Conservation (phyloP, 2,888 invertebrate genomes). For the Phytoseiulus persimilis region DNA sequence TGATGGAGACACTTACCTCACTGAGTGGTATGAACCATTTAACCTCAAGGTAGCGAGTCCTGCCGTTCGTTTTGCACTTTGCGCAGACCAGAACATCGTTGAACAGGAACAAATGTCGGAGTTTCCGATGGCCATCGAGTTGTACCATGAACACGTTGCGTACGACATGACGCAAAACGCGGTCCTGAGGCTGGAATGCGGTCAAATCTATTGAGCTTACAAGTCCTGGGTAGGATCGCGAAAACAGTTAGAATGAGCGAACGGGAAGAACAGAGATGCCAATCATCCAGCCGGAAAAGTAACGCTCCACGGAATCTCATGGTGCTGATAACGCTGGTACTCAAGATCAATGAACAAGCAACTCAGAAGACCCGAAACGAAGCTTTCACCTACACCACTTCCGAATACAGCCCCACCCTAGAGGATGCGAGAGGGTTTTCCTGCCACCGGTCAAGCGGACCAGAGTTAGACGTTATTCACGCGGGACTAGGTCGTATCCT, state of each 20-base stretch:
- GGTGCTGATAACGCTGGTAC: no score
- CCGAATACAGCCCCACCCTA: neutral
- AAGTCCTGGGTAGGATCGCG: neutral
- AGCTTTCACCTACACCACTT: neutral
- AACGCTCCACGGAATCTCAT: neutral
- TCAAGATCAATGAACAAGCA: no score
- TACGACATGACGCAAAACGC: conserved; percentile 75
- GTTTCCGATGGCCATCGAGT: conserved; percentile 74
- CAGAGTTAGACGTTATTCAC: neutral
- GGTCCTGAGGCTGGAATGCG: conserved; percentile 61
- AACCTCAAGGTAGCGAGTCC: conserved; percentile 80
- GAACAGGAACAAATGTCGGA: conserved; percentile 84
- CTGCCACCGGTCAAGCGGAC: neutral
- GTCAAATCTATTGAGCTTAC: neutral
- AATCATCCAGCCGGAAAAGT: neutral
- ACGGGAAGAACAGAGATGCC: neutral
- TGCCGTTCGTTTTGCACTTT: conserved; percentile 71
- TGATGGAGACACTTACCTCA: conserved; percentile 56
- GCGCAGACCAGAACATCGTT: conserved; percentile 91
- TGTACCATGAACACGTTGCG: conserved; percentile 92
- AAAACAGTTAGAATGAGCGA: conserved; percentile 30
- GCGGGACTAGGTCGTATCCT: neutral
- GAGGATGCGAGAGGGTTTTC: neutral
- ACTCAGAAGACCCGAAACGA: no score
- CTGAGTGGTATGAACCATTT: conserved; percentile 86